A percentile compares a stretch with the other conserved stretches of the same genome.
phyloP scores from a whole-genome alignment of 2,797 vertebrate genomes.

The Argya squamiceps region DNA sequence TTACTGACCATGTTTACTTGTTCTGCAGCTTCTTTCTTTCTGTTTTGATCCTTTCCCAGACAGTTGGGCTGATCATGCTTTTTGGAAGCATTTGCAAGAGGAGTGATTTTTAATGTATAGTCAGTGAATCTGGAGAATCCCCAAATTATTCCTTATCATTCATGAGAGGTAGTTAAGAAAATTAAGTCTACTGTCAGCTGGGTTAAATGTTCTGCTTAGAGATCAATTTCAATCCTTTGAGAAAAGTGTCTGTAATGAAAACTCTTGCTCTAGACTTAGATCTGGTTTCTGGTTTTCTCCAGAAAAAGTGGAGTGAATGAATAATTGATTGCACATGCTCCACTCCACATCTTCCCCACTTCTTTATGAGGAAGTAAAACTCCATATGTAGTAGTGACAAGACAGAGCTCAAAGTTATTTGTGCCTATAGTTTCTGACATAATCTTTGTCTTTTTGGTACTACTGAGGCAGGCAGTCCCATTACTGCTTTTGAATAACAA shows the following conservation, averaged over 20 bases:
- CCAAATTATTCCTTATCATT: not conserved
- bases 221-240: not conserved
- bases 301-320: not conserved
- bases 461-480: not conserved
- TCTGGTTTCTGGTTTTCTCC: not conserved
- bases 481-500: not conserved
- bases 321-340: not conserved
- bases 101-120: not conserved
- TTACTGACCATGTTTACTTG: not conserved
- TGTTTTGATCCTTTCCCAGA: not conserved
- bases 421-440: not conserved
- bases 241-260: not conserved
- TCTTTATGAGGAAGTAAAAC: not conserved
- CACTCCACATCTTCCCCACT: not conserved
- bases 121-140: not conserved
- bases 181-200: not conserved
- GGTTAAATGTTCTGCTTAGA: not conserved
- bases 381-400: not conserved
- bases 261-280: not conserved
- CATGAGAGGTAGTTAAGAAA: not conserved
- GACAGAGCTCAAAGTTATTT: not conserved
- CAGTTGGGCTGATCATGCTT: not conserved
- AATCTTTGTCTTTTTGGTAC: not conserved
- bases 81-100: not conserved
- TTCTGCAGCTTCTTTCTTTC: not conserved